Percentiles rank a stretch among this genome's conserved stretches.
Evolutionary conservation across 1,140 invertebrate genomes (phyloP).

Genomic region (Zaprionus inermis): DNA sequence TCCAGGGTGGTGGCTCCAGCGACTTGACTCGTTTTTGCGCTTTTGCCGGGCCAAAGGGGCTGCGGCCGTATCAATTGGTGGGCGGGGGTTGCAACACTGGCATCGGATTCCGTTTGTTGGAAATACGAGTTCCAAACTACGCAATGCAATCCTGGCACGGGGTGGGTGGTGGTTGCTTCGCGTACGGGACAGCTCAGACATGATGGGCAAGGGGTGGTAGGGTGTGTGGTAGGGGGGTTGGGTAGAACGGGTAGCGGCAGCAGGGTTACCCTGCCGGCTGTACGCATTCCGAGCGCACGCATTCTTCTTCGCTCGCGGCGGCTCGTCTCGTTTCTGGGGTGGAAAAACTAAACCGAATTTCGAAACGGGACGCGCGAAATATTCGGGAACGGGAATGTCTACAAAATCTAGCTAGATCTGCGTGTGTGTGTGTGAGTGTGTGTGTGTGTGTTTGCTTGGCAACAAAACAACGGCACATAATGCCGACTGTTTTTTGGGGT

Average conservation of each 20-base stretch:
- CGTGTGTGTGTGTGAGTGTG: constrained; percentile 13
- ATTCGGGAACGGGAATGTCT: constrained; percentile 33
- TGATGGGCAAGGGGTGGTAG: neutral
- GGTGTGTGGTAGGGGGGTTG: neutral
- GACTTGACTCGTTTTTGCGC: neutral
- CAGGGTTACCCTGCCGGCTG: constrained; percentile 2
- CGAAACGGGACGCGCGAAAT: constrained; percentile 35
- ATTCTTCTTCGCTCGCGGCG: constrained; percentile 4
- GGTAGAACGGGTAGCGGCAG: neutral
- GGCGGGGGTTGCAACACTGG: neutral
- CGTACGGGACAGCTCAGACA: neutral
- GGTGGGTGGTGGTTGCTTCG: neutral
- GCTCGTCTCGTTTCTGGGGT: constrained; percentile 39
- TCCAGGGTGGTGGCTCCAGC: neutral
- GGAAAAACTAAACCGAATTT: constrained; percentile 60
- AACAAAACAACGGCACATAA: constrained; percentile 43
- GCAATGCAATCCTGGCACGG: neutral
- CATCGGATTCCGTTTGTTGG: neutral
- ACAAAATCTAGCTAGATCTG: constrained; percentile 8
- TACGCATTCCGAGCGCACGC: constrained; percentile 4
- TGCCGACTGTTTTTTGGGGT: constrained; percentile 53
- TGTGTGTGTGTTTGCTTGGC: constrained; percentile 49
- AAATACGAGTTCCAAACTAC: constrained; percentile 8
- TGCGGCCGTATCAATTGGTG: neutral
- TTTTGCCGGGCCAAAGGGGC: neutral